A percentile compares a stretch with the other conserved stretches of the same genome.
Evolutionary conservation across 2,888 invertebrate genomes (phyloP).

Genomic region (Leptogaster cylindrica): DNA sequence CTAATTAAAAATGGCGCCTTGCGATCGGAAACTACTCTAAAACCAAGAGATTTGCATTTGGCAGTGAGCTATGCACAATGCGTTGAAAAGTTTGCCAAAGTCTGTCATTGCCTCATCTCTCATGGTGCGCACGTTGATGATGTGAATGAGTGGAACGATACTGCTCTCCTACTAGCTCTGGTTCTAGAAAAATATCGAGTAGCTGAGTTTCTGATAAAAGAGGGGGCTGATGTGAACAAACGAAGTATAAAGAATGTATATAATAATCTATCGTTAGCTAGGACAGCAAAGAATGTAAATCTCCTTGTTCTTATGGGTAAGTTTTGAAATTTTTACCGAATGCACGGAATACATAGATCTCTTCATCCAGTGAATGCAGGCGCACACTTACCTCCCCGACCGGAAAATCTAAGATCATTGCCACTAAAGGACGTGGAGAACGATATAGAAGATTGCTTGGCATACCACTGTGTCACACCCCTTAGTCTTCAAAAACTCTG

Average conservation of each 20-base stretch:
- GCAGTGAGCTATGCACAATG: slow-evolving; percentile 56
- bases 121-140: slow-evolving; percentile 69
- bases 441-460: slow-evolving; percentile 49
- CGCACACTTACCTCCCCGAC: slow-evolving; percentile 49
- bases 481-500: slow-evolving; percentile 54
- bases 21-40: slow-evolving; percentile 63
- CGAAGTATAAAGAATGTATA: slow-evolving; percentile 54
- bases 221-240: slow-evolving; percentile 56
- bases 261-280: slow-evolving; percentile 53
- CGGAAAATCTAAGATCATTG: slow-evolving; percentile 43
- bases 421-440: slow-evolving; percentile 43
- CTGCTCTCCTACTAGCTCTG: slow-evolving; percentile 71
- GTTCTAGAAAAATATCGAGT: slow-evolving; percentile 55
- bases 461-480: slow-evolving; percentile 52
- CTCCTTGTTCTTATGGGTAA: slow-evolving; percentile 56
- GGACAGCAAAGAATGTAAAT: slow-evolving; percentile 50
- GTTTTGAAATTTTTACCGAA: slow-evolving; percentile 33
- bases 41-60: slow-evolving; percentile 54
- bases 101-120: slow-evolving; percentile 56
- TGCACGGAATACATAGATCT: not conserved
- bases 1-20: slow-evolving; percentile 69
- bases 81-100: slow-evolving; percentile 51
- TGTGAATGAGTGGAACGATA: slow-evolving; percentile 71
- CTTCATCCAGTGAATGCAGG: slow-evolving; percentile 55
- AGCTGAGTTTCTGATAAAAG: slow-evolving; percentile 57